phyloP scores from a whole-genome alignment of 2,797 vertebrate genomes.

The Aselliscus stoliczkanus region DNA sequence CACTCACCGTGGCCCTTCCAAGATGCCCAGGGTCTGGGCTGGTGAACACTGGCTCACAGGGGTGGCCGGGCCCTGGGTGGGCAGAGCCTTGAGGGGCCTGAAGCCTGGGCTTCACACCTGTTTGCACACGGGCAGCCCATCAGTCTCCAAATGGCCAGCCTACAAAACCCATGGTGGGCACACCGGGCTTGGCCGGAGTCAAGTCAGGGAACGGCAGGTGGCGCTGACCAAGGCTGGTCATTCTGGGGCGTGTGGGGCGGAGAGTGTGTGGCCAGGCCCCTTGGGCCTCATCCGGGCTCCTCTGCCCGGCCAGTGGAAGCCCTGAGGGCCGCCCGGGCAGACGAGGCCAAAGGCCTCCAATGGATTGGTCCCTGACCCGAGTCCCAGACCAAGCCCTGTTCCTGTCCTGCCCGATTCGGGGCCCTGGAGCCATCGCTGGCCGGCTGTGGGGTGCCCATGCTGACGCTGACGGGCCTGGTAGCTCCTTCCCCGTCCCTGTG shows the following conservation, averaged over 20 bases:
- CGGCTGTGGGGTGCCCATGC: not conserved
- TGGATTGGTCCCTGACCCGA: not conserved
- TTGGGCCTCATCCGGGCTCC: not conserved
- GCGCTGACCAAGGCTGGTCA: accelerated
- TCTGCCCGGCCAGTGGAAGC: no score
- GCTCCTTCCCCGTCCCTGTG: accelerated
- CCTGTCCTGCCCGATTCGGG: not conserved
- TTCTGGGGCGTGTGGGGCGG: not conserved
- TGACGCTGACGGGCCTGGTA: accelerated
- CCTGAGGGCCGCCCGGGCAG: not conserved
- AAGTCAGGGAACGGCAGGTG: not conserved
- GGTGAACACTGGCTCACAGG: accelerated
- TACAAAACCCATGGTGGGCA: not conserved
- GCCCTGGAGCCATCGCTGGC: no score
- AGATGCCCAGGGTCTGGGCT: no score
- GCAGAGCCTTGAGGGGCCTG: accelerated
- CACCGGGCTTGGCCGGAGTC: accelerated
- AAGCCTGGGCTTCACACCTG: not conserved
- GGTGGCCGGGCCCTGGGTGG: not conserved
- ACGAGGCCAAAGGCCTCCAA: not conserved
- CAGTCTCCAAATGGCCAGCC: not conserved
- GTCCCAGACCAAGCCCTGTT: not conserved
- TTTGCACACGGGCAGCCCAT: not conserved
- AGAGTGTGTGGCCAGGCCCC: not conserved
- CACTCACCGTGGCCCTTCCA: not conserved